phyloP scores from a whole-genome alignment of 2,113 vertebrate genomes.

The Callionymus lyra region DNA sequence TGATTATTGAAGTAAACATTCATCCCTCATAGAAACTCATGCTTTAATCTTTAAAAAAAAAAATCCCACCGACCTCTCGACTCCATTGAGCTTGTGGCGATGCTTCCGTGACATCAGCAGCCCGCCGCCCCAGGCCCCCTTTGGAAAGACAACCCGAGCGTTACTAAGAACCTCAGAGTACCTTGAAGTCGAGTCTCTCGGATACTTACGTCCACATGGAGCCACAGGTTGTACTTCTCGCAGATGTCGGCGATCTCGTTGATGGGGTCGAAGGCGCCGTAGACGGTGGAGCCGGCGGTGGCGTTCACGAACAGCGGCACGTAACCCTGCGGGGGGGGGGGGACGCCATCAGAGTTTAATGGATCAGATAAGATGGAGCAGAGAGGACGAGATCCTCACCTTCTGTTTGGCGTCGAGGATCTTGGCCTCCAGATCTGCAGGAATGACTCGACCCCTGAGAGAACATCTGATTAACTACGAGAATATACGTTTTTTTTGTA shows the following conservation, averaged over 20 bases:
- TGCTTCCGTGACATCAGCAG: conserved; percentile 95
- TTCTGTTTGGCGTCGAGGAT: conserved; percentile 92
- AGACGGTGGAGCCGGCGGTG: conserved; percentile 91
- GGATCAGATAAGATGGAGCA: neutral
- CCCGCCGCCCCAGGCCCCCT: conserved; percentile 97
- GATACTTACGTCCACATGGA: conserved; percentile 90
- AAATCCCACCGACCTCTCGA: conserved; percentile 75
- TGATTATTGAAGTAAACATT: too few species aligned
- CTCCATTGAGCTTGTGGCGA: conserved; percentile 85
- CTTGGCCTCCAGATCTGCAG: conserved; percentile 92
- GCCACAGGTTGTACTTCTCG: conserved; percentile 95
- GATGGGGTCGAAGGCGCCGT: conserved; percentile 95
- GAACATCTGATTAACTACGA: too few species aligned
- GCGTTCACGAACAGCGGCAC: conserved; percentile 92
- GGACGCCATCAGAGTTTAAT: too few species aligned
- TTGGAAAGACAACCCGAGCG: conserved; percentile 2
- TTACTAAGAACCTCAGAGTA: neutral
- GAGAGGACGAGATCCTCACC: conserved; percentile 55
- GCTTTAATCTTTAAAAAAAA: too few species aligned
- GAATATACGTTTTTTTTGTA: too few species aligned
- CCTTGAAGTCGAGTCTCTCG: neutral
- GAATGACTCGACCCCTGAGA: conserved; percentile 94
- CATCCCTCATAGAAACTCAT: too few species aligned
- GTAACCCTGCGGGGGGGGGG: conserved; percentile 67
- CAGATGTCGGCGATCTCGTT: conserved; percentile 95